Conservation (phyloP, 2,797 vertebrate species). For the Mus caroli region DNA sequence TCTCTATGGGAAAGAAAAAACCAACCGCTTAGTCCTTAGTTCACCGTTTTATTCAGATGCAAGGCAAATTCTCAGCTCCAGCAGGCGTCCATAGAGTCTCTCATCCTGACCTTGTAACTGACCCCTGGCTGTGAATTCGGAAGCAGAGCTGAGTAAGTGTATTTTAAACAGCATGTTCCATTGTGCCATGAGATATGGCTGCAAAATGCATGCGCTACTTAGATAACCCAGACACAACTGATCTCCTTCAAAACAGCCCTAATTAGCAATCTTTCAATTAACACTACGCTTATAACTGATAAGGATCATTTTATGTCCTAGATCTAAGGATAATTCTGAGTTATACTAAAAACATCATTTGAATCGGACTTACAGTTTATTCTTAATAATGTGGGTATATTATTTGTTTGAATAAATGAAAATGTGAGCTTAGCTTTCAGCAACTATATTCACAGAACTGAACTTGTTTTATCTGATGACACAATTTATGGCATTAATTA, state of each 20-base stretch:
- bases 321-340: constrained; percentile 6
- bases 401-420: not conserved
- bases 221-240: constrained; percentile 43
- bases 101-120: constrained; percentile 29
- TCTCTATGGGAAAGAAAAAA: not conserved
- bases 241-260: not conserved
- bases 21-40: not conserved
- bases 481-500: not conserved
- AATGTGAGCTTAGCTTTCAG: not conserved
- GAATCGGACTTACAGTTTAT: not conserved
- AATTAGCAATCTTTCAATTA: constrained; percentile 41
- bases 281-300: not conserved
- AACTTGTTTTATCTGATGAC: not conserved
- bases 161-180: constrained; percentile 39
- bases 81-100: constrained; percentile 21
- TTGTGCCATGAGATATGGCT: constrained; percentile 6
- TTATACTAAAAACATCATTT: not conserved
- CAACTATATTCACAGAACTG: not conserved
- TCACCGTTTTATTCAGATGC: not conserved
- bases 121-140: constrained; percentile 44
- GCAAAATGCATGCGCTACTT: constrained; percentile 32
- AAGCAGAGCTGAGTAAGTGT: constrained; percentile 23
- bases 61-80: not conserved
- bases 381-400: not conserved
- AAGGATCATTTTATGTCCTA: not conserved